phyloP scores from a whole-genome alignment of 2,797 vertebrate genomes.

The Parambassis ranga region DNA sequence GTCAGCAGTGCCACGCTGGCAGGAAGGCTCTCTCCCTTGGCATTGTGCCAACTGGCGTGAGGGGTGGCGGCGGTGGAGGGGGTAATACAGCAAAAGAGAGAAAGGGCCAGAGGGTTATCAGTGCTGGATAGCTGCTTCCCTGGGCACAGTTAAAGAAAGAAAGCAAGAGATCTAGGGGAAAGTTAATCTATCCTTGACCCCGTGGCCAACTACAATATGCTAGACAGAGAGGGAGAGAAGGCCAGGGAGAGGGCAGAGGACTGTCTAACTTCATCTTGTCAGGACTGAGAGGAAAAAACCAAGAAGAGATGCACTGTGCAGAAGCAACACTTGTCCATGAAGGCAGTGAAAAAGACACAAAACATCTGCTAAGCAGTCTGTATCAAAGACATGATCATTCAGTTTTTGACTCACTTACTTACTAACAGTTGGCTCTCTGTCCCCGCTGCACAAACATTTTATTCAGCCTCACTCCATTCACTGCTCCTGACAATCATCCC shows the following conservation, averaged over 20 bases:
- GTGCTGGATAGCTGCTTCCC: constrained; percentile 30
- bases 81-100: constrained; percentile 15
- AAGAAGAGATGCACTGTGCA: constrained; percentile 18
- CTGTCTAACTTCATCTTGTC: constrained; percentile 63
- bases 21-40: constrained; percentile 75
- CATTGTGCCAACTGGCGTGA: constrained; percentile 60
- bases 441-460: constrained; percentile 39
- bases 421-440: constrained; percentile 43
- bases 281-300: constrained; percentile 25
- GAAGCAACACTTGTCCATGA: not conserved
- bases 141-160: constrained; percentile 39
- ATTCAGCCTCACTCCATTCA: constrained; percentile 52
- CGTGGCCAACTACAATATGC: constrained; percentile 44
- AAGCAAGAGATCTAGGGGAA: constrained; percentile 44
- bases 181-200: constrained; percentile 68
- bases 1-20: constrained; percentile 81
- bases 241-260: constrained; percentile 45
- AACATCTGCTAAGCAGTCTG: constrained; percentile 8
- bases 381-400: constrained; percentile 30
- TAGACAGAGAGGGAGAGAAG: constrained; percentile 41
- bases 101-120: constrained; percentile 54
- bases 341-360: constrained; percentile 24
- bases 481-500: constrained; percentile 43
- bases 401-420: constrained; percentile 31
- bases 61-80: not conserved